Base-by-base conservation (phyloP, 2,888 invertebrate genomes). In the Folsomia manolachei region DNA sequence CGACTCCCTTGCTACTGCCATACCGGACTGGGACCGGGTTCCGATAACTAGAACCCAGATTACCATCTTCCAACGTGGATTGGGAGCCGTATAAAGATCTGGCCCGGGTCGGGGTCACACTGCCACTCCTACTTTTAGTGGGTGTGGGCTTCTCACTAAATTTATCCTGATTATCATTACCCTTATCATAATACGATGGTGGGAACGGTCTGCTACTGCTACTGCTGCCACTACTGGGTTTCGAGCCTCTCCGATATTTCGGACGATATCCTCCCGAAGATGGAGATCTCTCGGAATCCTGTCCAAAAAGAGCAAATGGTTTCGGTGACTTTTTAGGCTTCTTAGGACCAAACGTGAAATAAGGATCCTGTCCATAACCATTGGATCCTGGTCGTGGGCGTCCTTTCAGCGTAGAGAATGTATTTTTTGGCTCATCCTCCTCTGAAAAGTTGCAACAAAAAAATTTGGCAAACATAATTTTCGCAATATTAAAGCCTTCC, bases 301-400 rank as follows among this genome's bases (percentile, higher is more conserved):
- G n/a, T n/a, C n/a, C n/a, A n/a, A n/a, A n/a, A n/a, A n/a, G n/a
- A n/a, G n/a, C n/a, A n/a, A n/a, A n/a, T 14, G 39, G 39, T 39
- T 39, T 39, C 39, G 39, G 4, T 14, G 39, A 39, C 7, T 4
- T 39, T 14, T 39, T 39, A n/a, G n/a, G n/a, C 39, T 39, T 39
- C 14, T 39, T 39, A 9, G 39, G 39, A 9, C 39, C 39, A 14
- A 39, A 39, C 27, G 64, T 24, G 2, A 25, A 14, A 27, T 64
- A 27, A 7, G 64, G 64, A 19, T 64, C 26, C 27, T 64, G 27
- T 14, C 64, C 27, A 27, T 64, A 64, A 18, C 64, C 64, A 9
- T 64, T 64, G 7, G 64, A 27, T 2, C 27, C 14, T 2, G 2
- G 23, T 21, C 24, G 64, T 9, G 19, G 1, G 1, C 27, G 7